phyloP scores from a whole-genome alignment of 1,140 invertebrate genomes.

The Telenomus remus region DNA sequence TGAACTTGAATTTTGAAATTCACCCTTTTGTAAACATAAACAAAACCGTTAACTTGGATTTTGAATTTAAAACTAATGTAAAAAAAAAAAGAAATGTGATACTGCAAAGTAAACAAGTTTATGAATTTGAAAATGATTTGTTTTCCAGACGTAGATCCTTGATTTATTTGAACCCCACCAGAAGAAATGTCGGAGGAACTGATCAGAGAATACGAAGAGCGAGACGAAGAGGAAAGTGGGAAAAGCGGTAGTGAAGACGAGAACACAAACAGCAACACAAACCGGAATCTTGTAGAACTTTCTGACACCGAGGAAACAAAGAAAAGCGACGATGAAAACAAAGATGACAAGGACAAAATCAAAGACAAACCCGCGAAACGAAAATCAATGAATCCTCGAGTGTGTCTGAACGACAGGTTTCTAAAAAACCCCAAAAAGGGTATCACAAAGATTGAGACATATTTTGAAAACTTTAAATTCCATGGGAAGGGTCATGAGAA shows the following conservation, averaged over 20 bases:
- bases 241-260: conserved; percentile 5
- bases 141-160: conserved; percentile 20
- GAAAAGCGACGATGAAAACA: background rate
- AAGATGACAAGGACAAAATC: conserved; percentile 1
- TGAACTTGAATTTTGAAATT: too few relatives aligned
- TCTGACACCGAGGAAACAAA: conserved; percentile 7
- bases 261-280: background rate
- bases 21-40: too few relatives aligned
- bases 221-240: conserved; percentile 18
- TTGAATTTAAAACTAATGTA: background rate
- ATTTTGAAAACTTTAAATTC: conserved; percentile 89
- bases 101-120: too few relatives aligned
- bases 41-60: too few relatives aligned
- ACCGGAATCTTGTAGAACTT: background rate
- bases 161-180: conserved; percentile 6
- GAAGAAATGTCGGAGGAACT: conserved; percentile 8
- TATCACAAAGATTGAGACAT: conserved; percentile 83
- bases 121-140: too few relatives aligned
- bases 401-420: conserved; percentile 73
- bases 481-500: conserved; percentile 90
- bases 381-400: conserved; percentile 26
- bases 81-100: background rate
- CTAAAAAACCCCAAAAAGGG: conserved; percentile 84
- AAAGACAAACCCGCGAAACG: background rate
- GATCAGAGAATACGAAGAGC: conserved; percentile 46